A percentile compares a stretch with the other conserved stretches of the same genome.
Evolutionary conservation across 2,888 invertebrate genomes (phyloP).

Genomic region (Philhelius pedissequus): DNA sequence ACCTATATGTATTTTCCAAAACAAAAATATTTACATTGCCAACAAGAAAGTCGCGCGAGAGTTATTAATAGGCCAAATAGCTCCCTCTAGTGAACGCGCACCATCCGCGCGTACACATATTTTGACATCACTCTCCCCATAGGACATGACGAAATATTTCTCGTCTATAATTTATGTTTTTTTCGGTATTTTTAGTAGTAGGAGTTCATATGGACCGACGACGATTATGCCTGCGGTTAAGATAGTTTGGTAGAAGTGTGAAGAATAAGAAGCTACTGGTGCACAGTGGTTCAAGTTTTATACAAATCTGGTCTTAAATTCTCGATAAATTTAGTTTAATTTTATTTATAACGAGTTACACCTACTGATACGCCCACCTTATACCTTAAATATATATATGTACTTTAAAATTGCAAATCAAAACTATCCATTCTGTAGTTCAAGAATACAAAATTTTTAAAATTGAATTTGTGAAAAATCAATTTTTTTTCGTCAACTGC

Average conservation of each 20-base stretch:
- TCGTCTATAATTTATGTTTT: slow-evolving; percentile 63
- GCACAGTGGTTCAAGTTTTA: not conserved
- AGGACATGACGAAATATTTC: slow-evolving; percentile 66
- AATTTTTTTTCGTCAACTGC: not conserved
- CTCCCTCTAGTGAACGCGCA: slow-evolving; percentile 16
- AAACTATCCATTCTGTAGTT: no score
- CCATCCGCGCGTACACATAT: slow-evolving; percentile 49
- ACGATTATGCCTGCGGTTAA: slow-evolving; percentile 49
- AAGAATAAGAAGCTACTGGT: not conserved
- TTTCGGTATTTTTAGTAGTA: slow-evolving; percentile 64
- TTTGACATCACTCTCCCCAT: slow-evolving; percentile 66
- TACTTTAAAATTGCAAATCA: no score
- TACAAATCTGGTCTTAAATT: not conserved
- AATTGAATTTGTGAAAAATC: not conserved
- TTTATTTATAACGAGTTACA: no score
- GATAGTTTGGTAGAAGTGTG: not conserved
- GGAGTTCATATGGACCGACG: slow-evolving; percentile 61
- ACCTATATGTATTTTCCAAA: slow-evolving; percentile 14
- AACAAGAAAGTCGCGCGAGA: slow-evolving; percentile 57
- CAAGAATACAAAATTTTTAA: no score
- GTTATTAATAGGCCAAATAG: slow-evolving; percentile 52
- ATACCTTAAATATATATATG: no score
- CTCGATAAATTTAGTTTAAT: no score
- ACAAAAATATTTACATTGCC: slow-evolving; percentile 51
- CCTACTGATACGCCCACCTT: not conserved